Conservation (phyloP, 2,113 vertebrate genomes). For the Phoxinus phoxinus region DNA sequence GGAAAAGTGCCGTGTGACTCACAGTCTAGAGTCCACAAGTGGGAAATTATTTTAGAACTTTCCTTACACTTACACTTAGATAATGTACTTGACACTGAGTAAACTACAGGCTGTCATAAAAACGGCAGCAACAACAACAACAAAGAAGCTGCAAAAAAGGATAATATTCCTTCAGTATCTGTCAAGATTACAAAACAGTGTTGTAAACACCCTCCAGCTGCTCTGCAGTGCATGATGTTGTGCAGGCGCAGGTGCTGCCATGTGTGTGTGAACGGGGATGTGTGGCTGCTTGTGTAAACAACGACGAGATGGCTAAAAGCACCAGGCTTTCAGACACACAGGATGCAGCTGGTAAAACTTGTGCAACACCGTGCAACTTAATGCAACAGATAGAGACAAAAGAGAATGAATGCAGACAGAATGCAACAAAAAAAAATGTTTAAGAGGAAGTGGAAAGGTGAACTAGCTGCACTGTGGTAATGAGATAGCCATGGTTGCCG, state of each 20-base stretch:
- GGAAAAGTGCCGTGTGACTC: conserved; percentile 28
- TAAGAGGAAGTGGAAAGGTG: background rate
- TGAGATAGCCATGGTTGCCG: conserved; percentile 19
- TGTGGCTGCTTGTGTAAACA: conserved; percentile 26
- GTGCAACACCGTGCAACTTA: background rate
- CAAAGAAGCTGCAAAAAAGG: background rate
- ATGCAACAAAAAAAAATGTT: background rate
- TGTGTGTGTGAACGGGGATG: conserved; percentile 14
- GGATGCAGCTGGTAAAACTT: conserved; percentile 65
- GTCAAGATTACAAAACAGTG: background rate
- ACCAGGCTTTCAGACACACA: conserved; percentile 56
- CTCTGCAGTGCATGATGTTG: conserved; percentile 1
- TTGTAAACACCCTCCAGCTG: conserved; percentile 13
- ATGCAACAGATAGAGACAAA: background rate
- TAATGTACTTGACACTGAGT: conserved; percentile 21
- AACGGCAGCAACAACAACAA: background rate
- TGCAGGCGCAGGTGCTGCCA: conserved; percentile 28
- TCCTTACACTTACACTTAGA: conserved; percentile 30
- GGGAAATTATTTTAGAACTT: conserved; percentile 26
- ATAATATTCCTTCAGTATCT: background rate
- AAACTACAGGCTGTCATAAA: conserved; percentile 31
- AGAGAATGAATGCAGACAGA: background rate
- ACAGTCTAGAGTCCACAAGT: conserved; percentile 11
- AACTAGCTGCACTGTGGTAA: conserved; percentile 12
- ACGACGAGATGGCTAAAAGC: background rate